Evolutionary conservation across 1,140 invertebrate genomes (phyloP).

Genomic region (Ceratoteleas bidentatus): DNA sequence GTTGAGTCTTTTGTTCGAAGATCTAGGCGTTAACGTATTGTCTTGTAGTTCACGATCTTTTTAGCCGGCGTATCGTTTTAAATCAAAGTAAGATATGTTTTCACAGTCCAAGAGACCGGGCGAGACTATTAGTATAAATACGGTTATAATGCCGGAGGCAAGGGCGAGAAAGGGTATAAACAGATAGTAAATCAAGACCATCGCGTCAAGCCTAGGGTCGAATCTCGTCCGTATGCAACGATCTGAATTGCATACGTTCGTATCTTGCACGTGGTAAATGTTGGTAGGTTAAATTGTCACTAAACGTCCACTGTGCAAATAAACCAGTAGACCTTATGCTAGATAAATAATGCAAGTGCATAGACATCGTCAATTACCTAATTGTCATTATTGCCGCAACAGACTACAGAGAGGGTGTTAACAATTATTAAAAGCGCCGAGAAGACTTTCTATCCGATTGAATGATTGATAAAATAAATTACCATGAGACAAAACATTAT

Average conservation of each 20-base stretch:
- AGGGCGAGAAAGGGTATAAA: slow-evolving; percentile 78
- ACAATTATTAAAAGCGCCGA: too few relatives aligned
- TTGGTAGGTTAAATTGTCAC: slow-evolving; percentile 59
- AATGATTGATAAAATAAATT: neutral
- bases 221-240: slow-evolving; percentile 41
- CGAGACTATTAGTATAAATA: slow-evolving; percentile 79
- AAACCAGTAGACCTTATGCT: slow-evolving; percentile 38
- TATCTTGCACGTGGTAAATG: slow-evolving; percentile 52
- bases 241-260: slow-evolving; percentile 40
- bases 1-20: slow-evolving; percentile 32
- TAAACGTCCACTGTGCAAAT: slow-evolving; percentile 49
- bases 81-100: slow-evolving; percentile 70
- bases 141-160: slow-evolving; percentile 78
- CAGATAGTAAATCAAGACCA: slow-evolving; percentile 79
- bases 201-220: slow-evolving; percentile 62
- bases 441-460: too few relatives aligned
- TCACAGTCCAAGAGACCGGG: slow-evolving; percentile 62
- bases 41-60: slow-evolving; percentile 55
- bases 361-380: slow-evolving; percentile 27
- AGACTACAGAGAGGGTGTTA: neutral
- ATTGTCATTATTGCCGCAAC: slow-evolving; percentile 4
- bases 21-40: slow-evolving; percentile 28
- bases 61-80: slow-evolving; percentile 62
- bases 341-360: slow-evolving; percentile 42
- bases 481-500: too few relatives aligned